Base-by-base conservation (phyloP, 2,113 vertebrate species). In the Raja brachyura region DNA sequence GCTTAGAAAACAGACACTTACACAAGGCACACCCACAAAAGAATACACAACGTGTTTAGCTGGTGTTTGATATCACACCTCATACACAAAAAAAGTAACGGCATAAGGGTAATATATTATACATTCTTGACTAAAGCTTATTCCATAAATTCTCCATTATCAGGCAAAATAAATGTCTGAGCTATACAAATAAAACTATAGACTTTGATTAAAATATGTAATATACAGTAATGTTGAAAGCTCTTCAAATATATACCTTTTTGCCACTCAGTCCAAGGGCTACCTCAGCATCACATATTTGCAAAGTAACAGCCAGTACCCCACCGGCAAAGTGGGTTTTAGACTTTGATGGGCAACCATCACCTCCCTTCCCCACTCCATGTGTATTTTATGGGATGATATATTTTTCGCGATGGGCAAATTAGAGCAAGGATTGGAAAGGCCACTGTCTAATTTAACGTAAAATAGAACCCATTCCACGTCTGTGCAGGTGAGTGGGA, bases 161-260 rank as follows among this genome's bases (percentile, higher is more conserved):
- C 66, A 70, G 61, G 88, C 68, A 92, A 92, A 92, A 92, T 70
- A 92, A 92, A 92, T 92, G 88, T 92, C 88, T 92, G 88, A 92
- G 63, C 88, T 92, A 92, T 92, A 88, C 66, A 70, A 90, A 90
- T 90, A 90, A 73, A 92, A 92, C 88, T 92, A 92, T 92, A 92
- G 66, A 92, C 88, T 92, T 92, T 92, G 88, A 92, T 92, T 92
- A 92, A 92, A 92, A 92, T 92, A 92, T 92, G 88, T 92, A 92
- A 92, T 92, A 92, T 92, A 92, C 88, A 92, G 20, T 25, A 3
- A 90, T 68, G 31, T 18, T 39, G n/a, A 90, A 92, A 92, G 88
- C 88, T 48, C 63, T 73, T 92, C 20, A 92, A 73, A 92, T 73
- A 70, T 70, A 39, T 92, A 70, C 18, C 61, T 88, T 56, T 73